These are phyloP conservation scores for Sphenopsis melanotis DNA, from an alignment of 2,797 vertebrate genomes.

Conservation along the genomic window DNA sequence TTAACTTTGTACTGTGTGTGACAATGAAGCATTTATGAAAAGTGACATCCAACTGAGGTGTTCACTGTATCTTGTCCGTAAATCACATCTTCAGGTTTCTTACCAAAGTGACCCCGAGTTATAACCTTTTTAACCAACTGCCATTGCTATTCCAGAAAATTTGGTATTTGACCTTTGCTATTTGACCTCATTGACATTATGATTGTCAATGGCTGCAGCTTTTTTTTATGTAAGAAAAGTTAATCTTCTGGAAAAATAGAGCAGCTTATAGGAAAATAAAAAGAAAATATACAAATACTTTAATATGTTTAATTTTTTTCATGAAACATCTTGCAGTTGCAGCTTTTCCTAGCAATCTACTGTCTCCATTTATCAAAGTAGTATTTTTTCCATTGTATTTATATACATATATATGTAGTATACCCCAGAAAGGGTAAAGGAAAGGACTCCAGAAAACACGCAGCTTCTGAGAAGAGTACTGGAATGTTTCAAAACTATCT, in stretches of 20 bases:
- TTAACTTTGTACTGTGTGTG: background rate
- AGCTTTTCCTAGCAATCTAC: background rate
- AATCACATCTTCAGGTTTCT: background rate
- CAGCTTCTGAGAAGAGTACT: background rate
- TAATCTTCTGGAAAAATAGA: background rate
- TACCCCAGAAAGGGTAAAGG: fast-evolving
- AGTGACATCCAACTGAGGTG: background rate
- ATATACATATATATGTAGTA: background rate
- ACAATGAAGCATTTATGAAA: background rate
- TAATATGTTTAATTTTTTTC: background rate
- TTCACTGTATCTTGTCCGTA: background rate
- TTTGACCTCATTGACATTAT: background rate
- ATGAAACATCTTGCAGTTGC: background rate
- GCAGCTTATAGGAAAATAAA: background rate
- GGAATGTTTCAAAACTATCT: background rate
- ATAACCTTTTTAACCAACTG: background rate
- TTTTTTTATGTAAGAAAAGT: background rate
- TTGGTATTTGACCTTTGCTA: background rate
- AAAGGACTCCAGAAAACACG: fast-evolving
- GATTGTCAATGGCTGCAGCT: background rate
- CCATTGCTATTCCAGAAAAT: background rate
- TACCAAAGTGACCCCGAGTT: background rate
- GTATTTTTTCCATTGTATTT: background rate
- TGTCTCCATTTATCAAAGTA: background rate
- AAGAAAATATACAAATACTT: background rate